Evolutionary conservation across 2,888 invertebrate species (phyloP).

Genomic region (Scaptomyza cyrtandrae): DNA sequence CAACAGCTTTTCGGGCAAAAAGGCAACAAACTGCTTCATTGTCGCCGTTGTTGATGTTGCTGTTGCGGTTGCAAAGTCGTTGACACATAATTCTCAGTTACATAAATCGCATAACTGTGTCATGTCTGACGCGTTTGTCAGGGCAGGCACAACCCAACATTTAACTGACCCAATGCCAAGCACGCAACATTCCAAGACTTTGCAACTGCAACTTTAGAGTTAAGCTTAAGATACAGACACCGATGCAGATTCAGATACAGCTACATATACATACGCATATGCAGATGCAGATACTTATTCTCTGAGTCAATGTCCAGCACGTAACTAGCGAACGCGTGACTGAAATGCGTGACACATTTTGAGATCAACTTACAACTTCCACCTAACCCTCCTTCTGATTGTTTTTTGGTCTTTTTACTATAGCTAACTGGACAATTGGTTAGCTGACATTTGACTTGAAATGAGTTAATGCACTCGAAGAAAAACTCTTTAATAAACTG

Average conservation of each 20-base stretch:
- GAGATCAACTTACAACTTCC: neutral
- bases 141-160: conserved; percentile 23
- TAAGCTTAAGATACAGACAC: neutral
- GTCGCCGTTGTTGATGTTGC: conserved; percentile 43
- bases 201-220: neutral
- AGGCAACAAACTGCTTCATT: conserved; percentile 65
- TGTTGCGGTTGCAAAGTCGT: conserved; percentile 18
- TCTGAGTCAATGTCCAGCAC: conserved; percentile 40
- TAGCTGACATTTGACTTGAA: conserved; percentile 51
- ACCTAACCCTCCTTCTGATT: conserved; percentile 3
- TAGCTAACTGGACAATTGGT: conserved; percentile 42
- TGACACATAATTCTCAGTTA: conserved; percentile 76
- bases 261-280: conserved; percentile 10
- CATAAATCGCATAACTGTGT: conserved; percentile 81
- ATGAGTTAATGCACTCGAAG: conserved; percentile 24
- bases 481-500: neutral
- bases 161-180: conserved; percentile 43
- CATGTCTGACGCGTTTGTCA: conserved; percentile 56
- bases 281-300: conserved; percentile 22
- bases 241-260: conserved; percentile 4
- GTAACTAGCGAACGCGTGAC: conserved; percentile 63
- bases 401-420: neutral
- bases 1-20: conserved; percentile 40
- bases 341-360: conserved; percentile 70
- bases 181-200: conserved; percentile 51